These are phyloP conservation scores for Osmoderma eremita DNA, from an alignment of 2,888 invertebrate species.

Conservation along the genomic window DNA sequence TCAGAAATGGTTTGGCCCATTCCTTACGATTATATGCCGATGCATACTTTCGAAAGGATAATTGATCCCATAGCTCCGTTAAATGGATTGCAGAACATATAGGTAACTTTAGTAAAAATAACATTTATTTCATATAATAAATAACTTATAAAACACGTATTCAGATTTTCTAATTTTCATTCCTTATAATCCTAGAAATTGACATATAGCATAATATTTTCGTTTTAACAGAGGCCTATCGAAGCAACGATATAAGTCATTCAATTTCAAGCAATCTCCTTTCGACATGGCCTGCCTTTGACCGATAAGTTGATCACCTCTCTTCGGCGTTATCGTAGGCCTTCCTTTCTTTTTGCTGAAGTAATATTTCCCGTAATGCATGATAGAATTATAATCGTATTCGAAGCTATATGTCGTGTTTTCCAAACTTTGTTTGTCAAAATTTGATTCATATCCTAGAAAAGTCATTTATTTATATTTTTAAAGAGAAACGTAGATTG, in stretches of 20 bases:
- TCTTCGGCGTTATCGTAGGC: slow-evolving; percentile 71
- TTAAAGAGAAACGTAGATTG: background rate
- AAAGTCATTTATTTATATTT: slow-evolving; percentile 48
- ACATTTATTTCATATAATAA: slow-evolving; percentile 16
- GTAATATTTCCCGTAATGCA: slow-evolving; percentile 79
- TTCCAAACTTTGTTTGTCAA: slow-evolving; percentile 72
- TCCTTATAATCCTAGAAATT: slow-evolving; percentile 65
- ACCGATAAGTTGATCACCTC: slow-evolving; percentile 67
- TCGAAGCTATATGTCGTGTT: slow-evolving; percentile 75
- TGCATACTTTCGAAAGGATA: slow-evolving; percentile 45
- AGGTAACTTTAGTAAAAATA: background rate
- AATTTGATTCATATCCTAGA: slow-evolving; percentile 70
- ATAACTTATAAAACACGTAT: too few relatives aligned
- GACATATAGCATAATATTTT: slow-evolving; percentile 69
- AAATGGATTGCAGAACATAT: background rate
- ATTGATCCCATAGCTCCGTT: slow-evolving; percentile 44
- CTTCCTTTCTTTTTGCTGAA: slow-evolving; percentile 72
- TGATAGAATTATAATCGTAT: slow-evolving; percentile 81
- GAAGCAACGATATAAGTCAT: slow-evolving; percentile 73
- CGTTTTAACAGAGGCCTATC: slow-evolving; percentile 63
- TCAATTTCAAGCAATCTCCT: slow-evolving; percentile 75
- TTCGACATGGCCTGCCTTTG: slow-evolving; percentile 73
- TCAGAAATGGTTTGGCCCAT: slow-evolving; percentile 51
- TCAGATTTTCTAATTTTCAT: background rate
- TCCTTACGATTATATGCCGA: slow-evolving; percentile 49